Conservation (phyloP, 2,113 vertebrate genomes). For the Chaetodon auriga region DNA sequence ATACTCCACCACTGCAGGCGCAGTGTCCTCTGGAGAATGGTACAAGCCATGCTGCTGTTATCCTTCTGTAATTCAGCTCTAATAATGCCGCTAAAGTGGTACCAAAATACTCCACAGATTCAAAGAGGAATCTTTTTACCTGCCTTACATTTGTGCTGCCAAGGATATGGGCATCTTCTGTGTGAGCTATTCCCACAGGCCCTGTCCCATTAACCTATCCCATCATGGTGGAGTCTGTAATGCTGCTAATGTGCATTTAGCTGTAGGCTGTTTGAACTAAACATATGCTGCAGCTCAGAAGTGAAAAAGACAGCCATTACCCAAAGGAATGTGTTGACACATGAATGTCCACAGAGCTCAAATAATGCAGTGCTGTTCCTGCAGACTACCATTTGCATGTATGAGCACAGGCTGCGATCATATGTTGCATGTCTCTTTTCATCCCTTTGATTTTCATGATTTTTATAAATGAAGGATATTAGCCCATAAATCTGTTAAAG, state of each 20-base stretch:
- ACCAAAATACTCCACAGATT: conserved; percentile 42
- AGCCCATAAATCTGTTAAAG: conserved; percentile 12
- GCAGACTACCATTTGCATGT: neutral
- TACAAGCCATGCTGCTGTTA: conserved; percentile 1
- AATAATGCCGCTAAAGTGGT: conserved; percentile 44
- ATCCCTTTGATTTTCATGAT: neutral
- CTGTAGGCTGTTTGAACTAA: conserved; percentile 75
- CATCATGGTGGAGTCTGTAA: conserved; percentile 55
- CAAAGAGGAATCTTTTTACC: conserved; percentile 31
- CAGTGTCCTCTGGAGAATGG: conserved; percentile 22
- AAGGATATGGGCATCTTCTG: conserved; percentile 50
- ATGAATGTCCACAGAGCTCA: conserved; percentile 9
- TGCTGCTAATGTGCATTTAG: conserved; percentile 67
- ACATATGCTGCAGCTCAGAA: conserved; percentile 61
- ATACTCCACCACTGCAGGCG: neutral
- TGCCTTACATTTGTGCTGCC: conserved; percentile 27
- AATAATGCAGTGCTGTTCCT: neutral
- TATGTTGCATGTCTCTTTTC: neutral
- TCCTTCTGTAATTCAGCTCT: conserved; percentile 27
- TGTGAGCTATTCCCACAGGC: conserved; percentile 58
- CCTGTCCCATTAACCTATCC: conserved; percentile 73
- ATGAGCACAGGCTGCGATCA: neutral
- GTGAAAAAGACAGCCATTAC: conserved; percentile 48
- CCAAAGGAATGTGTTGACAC: conserved; percentile 19
- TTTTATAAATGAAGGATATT: conserved; percentile 22